Evolutionary conservation across 2,888 invertebrate species (phyloP).

Genomic region (Drosophila rellima): DNA sequence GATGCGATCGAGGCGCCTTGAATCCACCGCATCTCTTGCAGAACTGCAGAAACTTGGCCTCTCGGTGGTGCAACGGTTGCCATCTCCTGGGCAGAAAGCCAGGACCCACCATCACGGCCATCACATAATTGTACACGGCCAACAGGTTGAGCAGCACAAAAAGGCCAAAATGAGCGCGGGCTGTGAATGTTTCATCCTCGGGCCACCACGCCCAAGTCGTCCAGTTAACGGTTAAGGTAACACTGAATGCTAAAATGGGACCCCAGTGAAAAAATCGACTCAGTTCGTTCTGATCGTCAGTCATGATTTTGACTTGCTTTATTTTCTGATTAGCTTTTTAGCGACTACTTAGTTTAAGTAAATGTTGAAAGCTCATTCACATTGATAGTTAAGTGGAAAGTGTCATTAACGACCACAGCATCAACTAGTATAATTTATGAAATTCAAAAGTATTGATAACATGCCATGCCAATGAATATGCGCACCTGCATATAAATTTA

Average conservation of each 20-base stretch:
- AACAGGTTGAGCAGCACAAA: constrained; percentile 92
- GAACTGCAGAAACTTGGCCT: constrained; percentile 91
- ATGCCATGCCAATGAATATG: constrained; percentile 13
- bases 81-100: constrained; percentile 94
- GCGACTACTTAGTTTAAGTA: not conserved
- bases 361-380: not conserved
- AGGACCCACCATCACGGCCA: constrained; percentile 95
- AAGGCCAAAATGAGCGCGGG: constrained; percentile 89
- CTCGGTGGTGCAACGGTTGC: constrained; percentile 91
- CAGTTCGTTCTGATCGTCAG: constrained; percentile 26
- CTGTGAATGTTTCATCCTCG: constrained; percentile 89
- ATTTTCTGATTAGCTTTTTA: not conserved
- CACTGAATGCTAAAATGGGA: constrained; percentile 26
- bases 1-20: constrained; percentile 98
- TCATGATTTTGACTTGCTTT: not conserved
- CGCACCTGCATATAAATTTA: constrained; percentile 51
- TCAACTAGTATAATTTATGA: constrained; percentile 16
- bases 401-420: constrained; percentile 12
- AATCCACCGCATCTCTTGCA: constrained; percentile 95
- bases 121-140: constrained; percentile 95
- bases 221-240: constrained; percentile 87
- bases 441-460: constrained; percentile 12
- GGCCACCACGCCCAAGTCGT: constrained; percentile 96
- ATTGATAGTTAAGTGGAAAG: not conserved
- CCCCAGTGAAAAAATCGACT: constrained; percentile 66